Conservation (phyloP, 2,113 vertebrate species). For the Chlamydotis undulata region DNA sequence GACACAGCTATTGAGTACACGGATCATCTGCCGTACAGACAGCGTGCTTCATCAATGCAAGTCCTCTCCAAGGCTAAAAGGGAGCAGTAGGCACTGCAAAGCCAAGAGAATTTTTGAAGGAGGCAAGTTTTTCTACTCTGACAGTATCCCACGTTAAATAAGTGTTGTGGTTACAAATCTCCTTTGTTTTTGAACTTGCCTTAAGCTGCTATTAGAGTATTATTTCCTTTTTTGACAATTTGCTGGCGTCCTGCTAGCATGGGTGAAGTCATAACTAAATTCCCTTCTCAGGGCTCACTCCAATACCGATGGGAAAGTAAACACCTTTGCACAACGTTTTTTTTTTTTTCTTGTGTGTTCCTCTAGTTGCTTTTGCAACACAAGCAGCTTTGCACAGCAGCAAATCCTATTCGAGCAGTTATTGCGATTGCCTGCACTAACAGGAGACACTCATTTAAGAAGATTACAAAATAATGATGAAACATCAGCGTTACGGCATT, state of each 20-base stretch:
- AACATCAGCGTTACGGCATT: slow-evolving; percentile 46
- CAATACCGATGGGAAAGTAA: slow-evolving; percentile 11
- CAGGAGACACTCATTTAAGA: slow-evolving; percentile 57
- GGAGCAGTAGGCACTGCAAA: rapidly evolving
- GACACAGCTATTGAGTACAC: rapidly evolving
- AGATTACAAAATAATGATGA: slow-evolving; percentile 70
- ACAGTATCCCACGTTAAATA: neutral
- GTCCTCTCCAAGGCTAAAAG: neutral
- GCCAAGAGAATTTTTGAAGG: neutral
- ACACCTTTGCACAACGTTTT: slow-evolving; percentile 24
- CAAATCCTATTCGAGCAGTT: slow-evolving; percentile 50
- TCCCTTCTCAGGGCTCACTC: slow-evolving; percentile 7
- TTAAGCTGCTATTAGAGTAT: neutral
- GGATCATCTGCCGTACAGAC: too few relatives aligned
- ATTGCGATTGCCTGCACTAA: slow-evolving; percentile 50
- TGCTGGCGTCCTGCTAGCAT: neutral
- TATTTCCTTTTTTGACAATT: slow-evolving; percentile 18
- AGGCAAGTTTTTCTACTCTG: neutral
- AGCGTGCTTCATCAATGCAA: rapidly evolving
- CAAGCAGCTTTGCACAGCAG: slow-evolving; percentile 43
- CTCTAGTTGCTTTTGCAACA: slow-evolving; percentile 45
- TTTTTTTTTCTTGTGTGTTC: neutral
- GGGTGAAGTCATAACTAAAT: slow-evolving; percentile 1
- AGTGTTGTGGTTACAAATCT: neutral
- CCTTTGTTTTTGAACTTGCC: neutral